A percentile compares a stretch with the other conserved stretches of the same genome.
These are phyloP conservation scores for Hydrophis major DNA, from an alignment of 2,797 vertebrate genomes.

Conservation along the genomic window DNA sequence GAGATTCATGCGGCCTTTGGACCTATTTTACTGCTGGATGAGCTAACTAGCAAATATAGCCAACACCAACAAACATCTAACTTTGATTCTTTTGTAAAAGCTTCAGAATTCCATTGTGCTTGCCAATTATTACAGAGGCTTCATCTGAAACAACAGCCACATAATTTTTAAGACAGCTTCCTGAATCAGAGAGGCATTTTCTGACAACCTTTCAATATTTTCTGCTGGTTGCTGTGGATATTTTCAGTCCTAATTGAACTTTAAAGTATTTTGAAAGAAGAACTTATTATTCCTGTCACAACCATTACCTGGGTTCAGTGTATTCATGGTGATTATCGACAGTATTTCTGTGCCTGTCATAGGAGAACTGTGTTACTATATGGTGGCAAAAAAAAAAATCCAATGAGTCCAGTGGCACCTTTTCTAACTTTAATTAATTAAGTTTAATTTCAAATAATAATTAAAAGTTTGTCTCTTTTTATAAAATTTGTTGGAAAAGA, in stretches of 20 bases:
- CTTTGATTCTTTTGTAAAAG: neutral
- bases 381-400: neutral
- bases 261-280: neutral
- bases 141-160: neutral
- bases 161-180: neutral
- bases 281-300: neutral
- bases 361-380: neutral
- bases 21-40: neutral
- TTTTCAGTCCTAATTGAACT: neutral
- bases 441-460: neutral
- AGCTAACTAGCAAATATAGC: neutral
- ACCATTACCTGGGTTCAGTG: neutral
- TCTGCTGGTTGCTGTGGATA: neutral
- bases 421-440: neutral
- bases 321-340: neutral
- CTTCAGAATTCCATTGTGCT: neutral
- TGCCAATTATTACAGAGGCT: neutral
- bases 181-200: neutral
- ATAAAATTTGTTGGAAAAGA: neutral
- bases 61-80: neutral
- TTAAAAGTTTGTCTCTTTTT: neutral
- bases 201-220: neutral
- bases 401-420: neutral
- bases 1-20: neutral
- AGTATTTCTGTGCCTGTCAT: neutral